Base-by-base conservation (phyloP, 2,797 vertebrate species). In the Pangasius krempfi region DNA sequence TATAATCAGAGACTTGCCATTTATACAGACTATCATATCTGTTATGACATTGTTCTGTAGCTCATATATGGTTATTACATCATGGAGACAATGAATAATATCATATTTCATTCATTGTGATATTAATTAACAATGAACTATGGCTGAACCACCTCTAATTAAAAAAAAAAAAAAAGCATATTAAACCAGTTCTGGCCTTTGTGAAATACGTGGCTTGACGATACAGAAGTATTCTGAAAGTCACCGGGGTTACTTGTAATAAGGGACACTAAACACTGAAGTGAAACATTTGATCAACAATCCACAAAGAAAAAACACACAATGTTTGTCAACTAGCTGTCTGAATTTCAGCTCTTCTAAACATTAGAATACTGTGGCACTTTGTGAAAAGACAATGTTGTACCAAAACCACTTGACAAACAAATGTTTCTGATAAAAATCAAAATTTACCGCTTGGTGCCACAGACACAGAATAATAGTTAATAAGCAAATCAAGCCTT, bases 1-100 rank as follows among this genome's bases (percentile, higher is more conserved):
- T 89, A 88, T 89, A 90, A 91, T 86, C 82, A 72, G 6, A 83
- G 44, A 40, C n/a, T 37, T 78, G 81, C 82, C 76, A 88, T 83
- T 87, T 87, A 86, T 50, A 90, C 88, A 88, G 75, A 89, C 88
- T 90, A 88, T 44, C 40, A 89, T 90, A 90, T 92, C 83, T 75
- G 64, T 60, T 73, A 87, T 84, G 73, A 84, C 40, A 16, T 78
- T 64, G 75, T 84, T 87, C 89, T 84, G 85, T 60, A 85, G 50
- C 82, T 30, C 37, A 56, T 75, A 86, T 50, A 47, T n/a, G 58
- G 22, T 58, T 84, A 78, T 89, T 87, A 83, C 40, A 60, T 76
- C 68, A 78, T 44, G 56, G 68, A 52, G 70, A 84, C 72, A 72
- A 89, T 83, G 58, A 75, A 87, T 25, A 82, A 86, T 78, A 72